Evolutionary conservation across 2,797 vertebrate species (phyloP), one percentile per base, ranked within the genome.

Genomic region (Phylloscopus collybita): DNA sequence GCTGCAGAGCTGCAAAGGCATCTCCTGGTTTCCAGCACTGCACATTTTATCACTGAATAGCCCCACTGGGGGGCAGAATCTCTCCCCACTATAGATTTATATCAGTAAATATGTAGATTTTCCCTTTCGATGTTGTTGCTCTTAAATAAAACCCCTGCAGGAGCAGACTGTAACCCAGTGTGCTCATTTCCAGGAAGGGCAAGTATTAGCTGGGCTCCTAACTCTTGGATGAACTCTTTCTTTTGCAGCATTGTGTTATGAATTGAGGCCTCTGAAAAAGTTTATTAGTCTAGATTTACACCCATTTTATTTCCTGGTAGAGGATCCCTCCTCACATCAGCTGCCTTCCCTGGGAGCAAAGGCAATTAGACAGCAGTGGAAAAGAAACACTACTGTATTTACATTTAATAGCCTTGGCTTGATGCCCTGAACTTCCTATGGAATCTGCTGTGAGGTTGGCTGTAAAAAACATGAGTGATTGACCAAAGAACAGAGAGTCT

Each of bases 351-450:
- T 90, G 87, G 86, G 90, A 53, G 82, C 89, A 72, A 79, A 83
- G 71, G 85, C 82, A 97, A 95, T 95, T 95, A 95, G 85, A 65
- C 73, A 90, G 70, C 79, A 80, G 54, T 94, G 61, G 86, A 89
- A 93, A 93, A 90, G 87, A 91, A 96, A 86, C 17, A 53, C 74
- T 83, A 36, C 66, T 70, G 53, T 90, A 91, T 84, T 89, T 93
- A 82, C 42, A 73, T 82, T 79, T 96, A 92, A 95, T 80, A 60
- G 20, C 18, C 2, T 60, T 97, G 96, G 96, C 92, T 53, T 36
- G 34, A 26, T 95, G 91, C 92, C 92, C 88, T 90, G 91, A 70
- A 70, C 34, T 96, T 93, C 80, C 89, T 78, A 45, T 76, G 50
- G 91, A 96, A 95, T 75, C 30, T 89, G 79, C 84, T 78, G n/a